Base-by-base conservation (phyloP, 1,140 invertebrate species). In the Meloidogyne chitwoodi region DNA sequence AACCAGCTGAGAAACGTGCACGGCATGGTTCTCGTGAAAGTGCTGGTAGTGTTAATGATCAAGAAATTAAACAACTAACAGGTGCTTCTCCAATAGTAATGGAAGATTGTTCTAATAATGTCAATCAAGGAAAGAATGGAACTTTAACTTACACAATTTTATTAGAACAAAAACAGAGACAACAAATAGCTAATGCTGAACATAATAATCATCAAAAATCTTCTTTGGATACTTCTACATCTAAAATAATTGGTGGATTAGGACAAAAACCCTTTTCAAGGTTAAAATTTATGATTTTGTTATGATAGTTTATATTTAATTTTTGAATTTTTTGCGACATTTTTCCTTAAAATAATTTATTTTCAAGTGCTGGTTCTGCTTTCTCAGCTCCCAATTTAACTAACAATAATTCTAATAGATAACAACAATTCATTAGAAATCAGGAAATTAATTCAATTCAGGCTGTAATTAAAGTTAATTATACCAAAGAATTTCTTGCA, bases 21-120 rank as follows among this genome's bases (percentile, higher is more conserved):
- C 19, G 76, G 34, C 76, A 77, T 69, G 76, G 61, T 22, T 77
- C 76, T 66, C 74, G 48, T 12, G 76, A 77, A 29, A 75, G 69
- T 34, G 68, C 38, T 8, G 75, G 76, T 48, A 77, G 76, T 69
- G 38, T 77, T 2, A 77, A 77, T 62, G 76, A 75, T 8, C 65
- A 56, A 64, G 74, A 70, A 67, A 68, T 75, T 26, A 70, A 70
- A 38, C 74, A 68, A 44, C 19, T 70, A 22, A 75, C 66, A 11
- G 66, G 34, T 38, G 38, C 24, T 16, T 34, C 24, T 34, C 71
- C 61, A 62, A 61, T 63, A 24, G 12, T 11, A 31, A 29, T 24
- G 10, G 65, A 41, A 8, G 19, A 41, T 26, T 67, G 22, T 67
- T 41, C 38, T 41, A 19, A 44, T 8, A 68, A 68, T 48, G 27